A percentile compares a stretch with the other conserved stretches of the same genome.
Conservation (phyloP, 2,113 vertebrate genomes). For the Varanus salvator region DNA sequence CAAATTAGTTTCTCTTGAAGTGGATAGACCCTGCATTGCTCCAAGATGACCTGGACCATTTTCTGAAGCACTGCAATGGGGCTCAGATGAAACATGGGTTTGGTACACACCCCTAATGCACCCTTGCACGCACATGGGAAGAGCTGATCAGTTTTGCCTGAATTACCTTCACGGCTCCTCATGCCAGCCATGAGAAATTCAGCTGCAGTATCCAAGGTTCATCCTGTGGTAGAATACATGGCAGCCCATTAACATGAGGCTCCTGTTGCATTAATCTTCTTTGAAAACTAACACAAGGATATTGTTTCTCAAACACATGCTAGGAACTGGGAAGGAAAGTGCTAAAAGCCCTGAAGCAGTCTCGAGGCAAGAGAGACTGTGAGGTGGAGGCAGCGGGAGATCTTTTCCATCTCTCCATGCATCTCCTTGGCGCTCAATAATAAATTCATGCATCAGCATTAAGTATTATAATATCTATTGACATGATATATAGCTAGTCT, state of each 20-base stretch:
- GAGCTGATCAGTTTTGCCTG: neutral
- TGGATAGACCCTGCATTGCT: too few relatives aligned
- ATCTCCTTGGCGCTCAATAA: conserved; percentile 18
- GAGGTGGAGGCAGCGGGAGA: neutral
- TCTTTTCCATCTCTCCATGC: neutral
- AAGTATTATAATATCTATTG: conserved; percentile 23
- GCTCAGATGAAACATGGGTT: too few relatives aligned
- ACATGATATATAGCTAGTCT: neutral
- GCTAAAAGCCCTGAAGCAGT: neutral
- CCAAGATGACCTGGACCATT: too few relatives aligned
- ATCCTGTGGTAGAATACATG: neutral
- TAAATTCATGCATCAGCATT: neutral
- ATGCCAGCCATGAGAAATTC: neutral
- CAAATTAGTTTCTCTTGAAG: too few relatives aligned
- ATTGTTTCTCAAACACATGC: neutral
- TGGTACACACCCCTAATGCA: too few relatives aligned
- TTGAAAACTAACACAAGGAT: neutral
- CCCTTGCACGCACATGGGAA: neutral
- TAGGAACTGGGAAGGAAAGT: neutral
- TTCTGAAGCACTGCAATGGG: too few relatives aligned
- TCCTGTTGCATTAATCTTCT: neutral
- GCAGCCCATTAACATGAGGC: neutral
- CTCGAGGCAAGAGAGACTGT: neutral
- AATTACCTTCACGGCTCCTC: conserved; percentile 6
- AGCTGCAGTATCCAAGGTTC: neutral